Percentiles rank a stretch among this genome's conserved stretches.
phyloP scores from a whole-genome alignment of 1,140 invertebrate genomes.

The Brachionus asplanchnoidis region DNA sequence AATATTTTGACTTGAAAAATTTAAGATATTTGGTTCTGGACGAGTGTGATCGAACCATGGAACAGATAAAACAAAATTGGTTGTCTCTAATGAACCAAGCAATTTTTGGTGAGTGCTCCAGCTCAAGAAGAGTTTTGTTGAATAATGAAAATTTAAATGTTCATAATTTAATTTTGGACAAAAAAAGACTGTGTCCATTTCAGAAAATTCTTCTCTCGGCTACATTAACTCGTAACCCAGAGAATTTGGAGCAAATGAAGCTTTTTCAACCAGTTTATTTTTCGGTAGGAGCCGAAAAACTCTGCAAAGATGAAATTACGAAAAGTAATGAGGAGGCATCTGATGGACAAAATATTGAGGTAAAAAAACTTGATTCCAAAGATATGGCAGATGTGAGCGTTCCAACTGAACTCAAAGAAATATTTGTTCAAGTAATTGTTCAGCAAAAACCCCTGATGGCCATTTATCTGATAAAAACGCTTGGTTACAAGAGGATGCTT shows the following conservation, averaged over 20 bases:
- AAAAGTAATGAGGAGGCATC: background rate
- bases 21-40: constrained; percentile 81
- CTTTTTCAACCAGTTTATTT: constrained; percentile 87
- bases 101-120: constrained; percentile 49
- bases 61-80: constrained; percentile 84
- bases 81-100: constrained; percentile 64
- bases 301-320: constrained; percentile 49
- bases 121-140: constrained; percentile 44
- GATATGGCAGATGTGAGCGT: constrained; percentile 1
- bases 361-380: constrained; percentile 8
- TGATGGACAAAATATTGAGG: constrained; percentile 23
- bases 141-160: constrained; percentile 38
- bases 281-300: constrained; percentile 62
- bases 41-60: constrained; percentile 88
- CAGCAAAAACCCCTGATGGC: constrained; percentile 77
- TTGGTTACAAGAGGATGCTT: constrained; percentile 69
- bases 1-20: constrained; percentile 74
- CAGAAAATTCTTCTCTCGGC: constrained; percentile 93
- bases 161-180: constrained; percentile 46
- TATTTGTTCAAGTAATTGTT: constrained; percentile 65
- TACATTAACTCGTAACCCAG: constrained; percentile 88
- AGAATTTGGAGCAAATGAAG: constrained; percentile 77
- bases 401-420: constrained; percentile 58
- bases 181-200: background rate
- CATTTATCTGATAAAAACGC: constrained; percentile 65